phyloP scores from a whole-genome alignment of 2,797 vertebrate genomes.

The Columba guinea region DNA sequence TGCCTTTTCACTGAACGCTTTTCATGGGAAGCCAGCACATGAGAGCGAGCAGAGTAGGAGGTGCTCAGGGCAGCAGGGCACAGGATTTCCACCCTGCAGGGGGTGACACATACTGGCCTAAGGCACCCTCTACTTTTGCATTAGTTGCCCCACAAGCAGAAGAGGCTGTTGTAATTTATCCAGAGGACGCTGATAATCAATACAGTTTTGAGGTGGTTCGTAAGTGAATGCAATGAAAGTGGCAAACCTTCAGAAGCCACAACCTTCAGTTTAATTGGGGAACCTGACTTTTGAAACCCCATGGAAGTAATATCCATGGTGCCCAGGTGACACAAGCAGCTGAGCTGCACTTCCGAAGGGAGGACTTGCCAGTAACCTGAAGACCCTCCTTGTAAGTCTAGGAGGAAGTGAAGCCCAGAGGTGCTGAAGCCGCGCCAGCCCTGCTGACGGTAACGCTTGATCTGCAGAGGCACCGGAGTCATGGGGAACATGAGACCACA shows the following conservation, averaged over 20 bases:
- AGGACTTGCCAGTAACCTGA: conserved; percentile 1
- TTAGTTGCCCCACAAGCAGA: not conserved
- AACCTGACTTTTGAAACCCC: not conserved
- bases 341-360: conserved; percentile 6
- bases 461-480: not conserved
- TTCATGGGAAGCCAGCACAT: not conserved
- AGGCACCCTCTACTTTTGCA: not conserved
- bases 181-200: not conserved
- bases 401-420: conserved; percentile 19
- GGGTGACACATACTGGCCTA: not conserved
- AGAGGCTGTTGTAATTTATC: not conserved
- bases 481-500: not conserved
- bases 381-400: not conserved
- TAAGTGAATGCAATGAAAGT: not conserved
- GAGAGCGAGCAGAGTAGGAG: not conserved
- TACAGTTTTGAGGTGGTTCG: not conserved
- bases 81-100: not conserved
- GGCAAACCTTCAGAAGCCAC: not conserved
- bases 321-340: not conserved
- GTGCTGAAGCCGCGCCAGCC: not conserved
- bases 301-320: not conserved
- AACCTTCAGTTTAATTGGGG: not conserved
- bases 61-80: not conserved
- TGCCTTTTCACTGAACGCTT: not conserved
- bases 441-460: not conserved